Evolutionary conservation across 53 echinoderm and acorn worm genomes (phyloP).

Genomic region (Luidia sarsii): DNA sequence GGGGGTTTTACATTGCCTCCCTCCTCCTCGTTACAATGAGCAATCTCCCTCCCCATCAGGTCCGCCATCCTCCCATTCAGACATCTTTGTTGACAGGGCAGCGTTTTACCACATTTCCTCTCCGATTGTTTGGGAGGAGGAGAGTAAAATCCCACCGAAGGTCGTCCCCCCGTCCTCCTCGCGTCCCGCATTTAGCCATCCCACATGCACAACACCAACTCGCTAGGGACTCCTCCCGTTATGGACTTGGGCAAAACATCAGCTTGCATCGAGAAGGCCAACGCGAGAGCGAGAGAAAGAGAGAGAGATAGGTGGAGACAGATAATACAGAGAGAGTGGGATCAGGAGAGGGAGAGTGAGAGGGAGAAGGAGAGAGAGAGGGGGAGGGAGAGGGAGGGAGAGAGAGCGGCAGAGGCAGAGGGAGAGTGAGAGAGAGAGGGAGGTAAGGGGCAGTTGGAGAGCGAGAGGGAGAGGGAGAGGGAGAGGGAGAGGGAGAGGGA

Average conservation of each 20-base stretch:
- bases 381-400: too few species aligned
- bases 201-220: not conserved
- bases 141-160: constrained; percentile 7
- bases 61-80: not conserved
- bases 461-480: not conserved
- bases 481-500: not conserved
- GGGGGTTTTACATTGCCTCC: too few species aligned
- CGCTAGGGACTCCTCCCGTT: constrained; percentile 18
- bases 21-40: too few species aligned
- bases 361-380: too few species aligned
- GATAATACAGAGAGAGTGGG: too few species aligned
- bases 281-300: too few species aligned
- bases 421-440: too few species aligned
- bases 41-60: not conserved
- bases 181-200: not conserved
- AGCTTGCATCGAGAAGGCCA: not conserved
- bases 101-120: constrained; percentile 35
- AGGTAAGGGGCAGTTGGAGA: not conserved
- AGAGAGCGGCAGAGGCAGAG: not conserved
- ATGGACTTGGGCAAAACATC: not conserved
- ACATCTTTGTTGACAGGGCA: constrained; percentile 35
- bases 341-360: too few species aligned
- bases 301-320: too few species aligned
- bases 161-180: constrained; percentile 1
- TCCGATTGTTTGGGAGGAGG: constrained; percentile 24